Evolutionary conservation across 2,888 invertebrate species (phyloP).

Genomic region (Ernsta delagoae): DNA sequence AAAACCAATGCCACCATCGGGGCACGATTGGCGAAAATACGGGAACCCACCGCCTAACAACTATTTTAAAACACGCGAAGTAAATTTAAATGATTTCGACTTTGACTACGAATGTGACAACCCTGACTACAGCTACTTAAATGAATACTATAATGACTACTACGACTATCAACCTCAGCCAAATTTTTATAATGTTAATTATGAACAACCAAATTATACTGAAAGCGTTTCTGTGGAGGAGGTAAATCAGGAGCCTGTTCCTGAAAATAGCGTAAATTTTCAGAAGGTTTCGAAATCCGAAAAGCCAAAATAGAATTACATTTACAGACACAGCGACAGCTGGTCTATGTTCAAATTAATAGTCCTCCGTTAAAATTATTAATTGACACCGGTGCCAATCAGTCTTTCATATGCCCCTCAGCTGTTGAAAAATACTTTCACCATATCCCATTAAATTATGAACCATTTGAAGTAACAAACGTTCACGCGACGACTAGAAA

Average conservation of each 20-base stretch:
- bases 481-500: slow-evolving; percentile 44
- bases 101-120: not conserved
- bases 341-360: slow-evolving; percentile 1
- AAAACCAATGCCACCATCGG: slow-evolving; percentile 23
- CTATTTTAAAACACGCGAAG: slow-evolving; percentile 17
- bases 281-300: slow-evolving; percentile 4
- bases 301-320: slow-evolving; percentile 40
- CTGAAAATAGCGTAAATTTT: slow-evolving; percentile 14
- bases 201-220: not conserved
- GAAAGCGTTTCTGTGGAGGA: not conserved
- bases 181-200: not conserved
- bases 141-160: slow-evolving; percentile 12
- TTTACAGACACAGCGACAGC: slow-evolving; percentile 37
- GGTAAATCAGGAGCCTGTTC: not conserved
- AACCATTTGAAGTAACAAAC: slow-evolving; percentile 47
- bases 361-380: slow-evolving; percentile 23
- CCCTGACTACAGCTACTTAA: slow-evolving; percentile 1
- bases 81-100: slow-evolving; percentile 39
- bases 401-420: slow-evolving; percentile 30
- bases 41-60: slow-evolving; percentile 25
- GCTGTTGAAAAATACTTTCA: slow-evolving; percentile 34
- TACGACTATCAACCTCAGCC: slow-evolving; percentile 6
- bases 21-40: slow-evolving; percentile 17
- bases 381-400: slow-evolving; percentile 32
- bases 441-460: slow-evolving; percentile 39